Percentiles rank a stretch among this genome's conserved stretches.
phyloP scores from a whole-genome alignment of 1,140 invertebrate genomes.

The Dendroctonus ponderosae region DNA sequence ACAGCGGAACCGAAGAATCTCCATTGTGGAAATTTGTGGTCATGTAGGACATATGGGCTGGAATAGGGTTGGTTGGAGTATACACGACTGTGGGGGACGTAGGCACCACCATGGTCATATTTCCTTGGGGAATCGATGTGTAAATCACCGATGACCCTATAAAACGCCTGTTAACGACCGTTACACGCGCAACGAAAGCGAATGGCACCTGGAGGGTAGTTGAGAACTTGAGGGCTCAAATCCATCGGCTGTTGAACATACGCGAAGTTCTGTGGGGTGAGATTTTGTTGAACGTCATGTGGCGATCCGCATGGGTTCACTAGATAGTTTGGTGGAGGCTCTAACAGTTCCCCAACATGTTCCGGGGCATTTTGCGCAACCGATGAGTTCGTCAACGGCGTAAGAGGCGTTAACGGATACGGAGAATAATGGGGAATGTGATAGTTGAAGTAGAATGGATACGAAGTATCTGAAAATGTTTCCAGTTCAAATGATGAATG shows the following conservation, averaged over 20 bases:
- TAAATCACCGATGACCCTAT: slow-evolving; percentile 39
- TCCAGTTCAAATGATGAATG: background rate
- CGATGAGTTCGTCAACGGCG: background rate
- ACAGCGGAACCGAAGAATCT: too few relatives aligned
- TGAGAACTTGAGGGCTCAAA: slow-evolving; percentile 35
- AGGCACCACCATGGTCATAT: slow-evolving; percentile 37
- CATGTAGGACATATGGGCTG: slow-evolving; percentile 9
- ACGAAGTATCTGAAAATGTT: slow-evolving; percentile 10
- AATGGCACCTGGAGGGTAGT: slow-evolving; percentile 9
- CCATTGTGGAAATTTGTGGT: too few relatives aligned
- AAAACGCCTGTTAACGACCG: background rate
- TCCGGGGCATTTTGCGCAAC: background rate
- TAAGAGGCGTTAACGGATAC: slow-evolving; percentile 19
- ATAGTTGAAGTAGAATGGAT: slow-evolving; percentile 37
- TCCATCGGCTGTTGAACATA: slow-evolving; percentile 29
- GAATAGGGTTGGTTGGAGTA: slow-evolving; percentile 27
- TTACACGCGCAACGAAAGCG: background rate
- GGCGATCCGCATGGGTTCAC: background rate
- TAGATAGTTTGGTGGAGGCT: background rate
- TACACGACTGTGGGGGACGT: slow-evolving; percentile 27
- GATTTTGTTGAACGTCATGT: background rate
- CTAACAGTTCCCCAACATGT: background rate
- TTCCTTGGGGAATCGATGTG: slow-evolving; percentile 31
- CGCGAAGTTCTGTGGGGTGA: background rate
- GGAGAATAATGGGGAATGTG: slow-evolving; percentile 28